Evolutionary conservation across 2,888 invertebrate genomes (phyloP).

Genomic region (Ophion slaviceki): DNA sequence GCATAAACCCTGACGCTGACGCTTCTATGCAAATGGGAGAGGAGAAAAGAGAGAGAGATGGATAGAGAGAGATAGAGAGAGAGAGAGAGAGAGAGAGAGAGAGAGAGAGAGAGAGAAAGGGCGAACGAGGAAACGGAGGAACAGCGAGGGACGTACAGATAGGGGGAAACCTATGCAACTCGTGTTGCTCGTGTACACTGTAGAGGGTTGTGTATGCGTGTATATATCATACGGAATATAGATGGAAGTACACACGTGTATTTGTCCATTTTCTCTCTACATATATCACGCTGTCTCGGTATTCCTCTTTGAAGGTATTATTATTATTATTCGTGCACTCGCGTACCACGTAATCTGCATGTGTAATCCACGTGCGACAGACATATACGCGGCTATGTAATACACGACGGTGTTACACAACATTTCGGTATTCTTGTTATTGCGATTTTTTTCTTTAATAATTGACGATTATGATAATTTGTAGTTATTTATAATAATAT

Average conservation of each 20-base stretch:
- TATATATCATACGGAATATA: constrained; percentile 30
- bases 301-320: constrained; percentile 58
- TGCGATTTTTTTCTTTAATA: neutral
- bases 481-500: neutral
- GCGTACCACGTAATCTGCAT: constrained; percentile 48
- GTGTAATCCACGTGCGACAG: constrained; percentile 16
- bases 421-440: constrained; percentile 22
- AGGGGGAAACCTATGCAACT: constrained; percentile 43
- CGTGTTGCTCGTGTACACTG: constrained; percentile 5
- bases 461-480: neutral
- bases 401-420: neutral
- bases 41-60: neutral
- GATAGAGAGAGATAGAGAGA: constrained; percentile 12
- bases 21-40: constrained; percentile 76
- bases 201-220: neutral
- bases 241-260: constrained; percentile 10
- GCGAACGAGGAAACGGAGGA: neutral
- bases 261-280: constrained; percentile 17
- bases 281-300: constrained; percentile 40
- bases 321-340: constrained; percentile 9
- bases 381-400: constrained; percentile 13
- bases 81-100: neutral
- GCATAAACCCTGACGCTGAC: constrained; percentile 76
- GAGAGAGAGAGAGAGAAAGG: neutral
- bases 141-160: neutral